Conservation (phyloP, 37 sponge, comb jelly and placozoan species). For the Oopsacas minuta region DNA sequence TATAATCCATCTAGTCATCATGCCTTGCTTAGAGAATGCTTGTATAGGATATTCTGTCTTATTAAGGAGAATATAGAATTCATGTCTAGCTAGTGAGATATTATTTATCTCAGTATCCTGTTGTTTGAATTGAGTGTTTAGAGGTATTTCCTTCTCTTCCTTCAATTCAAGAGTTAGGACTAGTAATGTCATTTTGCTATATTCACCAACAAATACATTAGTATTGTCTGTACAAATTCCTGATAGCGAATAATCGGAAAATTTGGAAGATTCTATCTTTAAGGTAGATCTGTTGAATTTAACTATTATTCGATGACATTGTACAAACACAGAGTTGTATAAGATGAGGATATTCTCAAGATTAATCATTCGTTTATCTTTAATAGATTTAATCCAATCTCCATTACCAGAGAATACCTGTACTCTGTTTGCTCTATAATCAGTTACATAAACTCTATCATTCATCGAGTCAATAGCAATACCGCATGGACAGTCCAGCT, state of each 20-base stretch:
- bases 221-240: not conserved
- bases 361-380: not conserved
- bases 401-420: not conserved
- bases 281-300: not conserved
- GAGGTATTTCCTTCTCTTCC: not conserved
- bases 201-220: not conserved
- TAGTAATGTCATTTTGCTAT: not conserved
- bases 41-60: not conserved
- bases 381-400: not conserved
- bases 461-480: not conserved
- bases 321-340: not conserved
- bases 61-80: not conserved
- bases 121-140: not conserved
- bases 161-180: conserved; percentile 1
- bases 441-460: not conserved
- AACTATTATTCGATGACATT: not conserved
- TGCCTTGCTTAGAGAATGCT: not conserved
- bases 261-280: not conserved
- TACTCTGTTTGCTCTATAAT: not conserved
- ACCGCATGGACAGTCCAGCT: not conserved
- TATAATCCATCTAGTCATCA: not conserved
- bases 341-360: not conserved
- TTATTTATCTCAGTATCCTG: not conserved
- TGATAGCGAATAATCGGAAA: not conserved
- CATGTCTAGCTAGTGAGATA: not conserved